Evolutionary conservation across 2,888 invertebrate genomes (phyloP).

Genomic region (Cephus runcator): DNA sequence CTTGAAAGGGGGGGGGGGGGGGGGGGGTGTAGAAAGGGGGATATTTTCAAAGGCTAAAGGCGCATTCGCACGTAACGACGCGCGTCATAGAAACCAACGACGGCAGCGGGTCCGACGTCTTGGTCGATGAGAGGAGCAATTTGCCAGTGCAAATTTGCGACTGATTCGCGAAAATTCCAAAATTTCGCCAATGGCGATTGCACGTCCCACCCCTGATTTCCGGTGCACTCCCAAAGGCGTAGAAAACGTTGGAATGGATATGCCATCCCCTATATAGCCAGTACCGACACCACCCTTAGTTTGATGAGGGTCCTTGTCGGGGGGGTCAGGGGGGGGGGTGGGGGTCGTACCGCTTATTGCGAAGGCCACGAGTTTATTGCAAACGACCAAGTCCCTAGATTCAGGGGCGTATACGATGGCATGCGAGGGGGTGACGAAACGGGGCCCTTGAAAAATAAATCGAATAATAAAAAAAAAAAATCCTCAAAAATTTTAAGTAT

Average conservation of each 20-base stretch:
- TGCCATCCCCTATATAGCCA: neutral
- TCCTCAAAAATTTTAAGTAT: neutral
- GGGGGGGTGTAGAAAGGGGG: too few species aligned
- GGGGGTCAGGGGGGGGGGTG: slow-evolving; percentile 17
- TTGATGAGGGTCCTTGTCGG: slow-evolving; percentile 19
- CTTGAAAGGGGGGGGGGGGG: too few species aligned
- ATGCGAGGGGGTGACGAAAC: neutral
- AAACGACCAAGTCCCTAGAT: slow-evolving; percentile 24
- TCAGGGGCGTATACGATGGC: slow-evolving; percentile 10
- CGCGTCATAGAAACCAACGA: too few species aligned
- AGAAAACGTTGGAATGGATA: neutral
- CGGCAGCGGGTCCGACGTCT: too few species aligned
- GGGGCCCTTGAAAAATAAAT: neutral
- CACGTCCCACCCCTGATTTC: neutral
- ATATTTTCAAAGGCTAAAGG: too few species aligned
- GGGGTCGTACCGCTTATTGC: slow-evolving; percentile 43
- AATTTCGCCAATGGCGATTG: neutral
- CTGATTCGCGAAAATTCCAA: too few species aligned
- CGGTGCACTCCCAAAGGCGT: neutral
- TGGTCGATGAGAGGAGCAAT: too few species aligned
- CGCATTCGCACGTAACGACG: too few species aligned
- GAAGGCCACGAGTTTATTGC: slow-evolving; percentile 51
- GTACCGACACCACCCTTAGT: neutral
- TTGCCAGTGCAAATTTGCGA: too few species aligned
- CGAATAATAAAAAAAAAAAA: too few species aligned